These are phyloP conservation scores for Synergus itoensis DNA, from an alignment of 2,888 invertebrate species.

Conservation along the genomic window DNA sequence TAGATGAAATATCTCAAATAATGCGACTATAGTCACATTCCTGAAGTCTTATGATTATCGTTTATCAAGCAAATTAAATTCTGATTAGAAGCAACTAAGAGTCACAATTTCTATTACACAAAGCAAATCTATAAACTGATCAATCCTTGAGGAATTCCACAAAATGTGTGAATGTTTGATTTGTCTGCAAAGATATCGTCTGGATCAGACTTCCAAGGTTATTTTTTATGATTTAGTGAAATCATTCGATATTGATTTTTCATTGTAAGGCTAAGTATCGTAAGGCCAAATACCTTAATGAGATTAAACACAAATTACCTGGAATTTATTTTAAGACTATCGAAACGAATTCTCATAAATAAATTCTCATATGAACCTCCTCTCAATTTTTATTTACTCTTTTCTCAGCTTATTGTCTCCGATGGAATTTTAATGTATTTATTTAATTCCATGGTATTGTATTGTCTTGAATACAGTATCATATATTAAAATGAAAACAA, in stretches of 20 bases:
- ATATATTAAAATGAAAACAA: background rate
- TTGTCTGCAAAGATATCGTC: background rate
- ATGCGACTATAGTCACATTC: background rate
- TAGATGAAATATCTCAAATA: background rate
- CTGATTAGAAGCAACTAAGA: background rate
- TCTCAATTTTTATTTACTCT: conserved; percentile 1
- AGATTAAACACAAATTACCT: background rate
- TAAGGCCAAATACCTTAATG: background rate
- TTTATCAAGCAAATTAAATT: background rate
- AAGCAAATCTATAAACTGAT: background rate
- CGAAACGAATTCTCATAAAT: too few relatives aligned
- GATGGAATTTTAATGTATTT: too few relatives aligned
- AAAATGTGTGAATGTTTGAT: background rate
- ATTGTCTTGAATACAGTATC: background rate
- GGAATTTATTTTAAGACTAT: too few relatives aligned
- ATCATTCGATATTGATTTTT: background rate
- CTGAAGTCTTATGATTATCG: background rate
- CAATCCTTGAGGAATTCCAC: background rate
- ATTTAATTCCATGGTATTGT: background rate
- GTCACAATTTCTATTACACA: background rate
- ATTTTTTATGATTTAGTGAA: background rate
- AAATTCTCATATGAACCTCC: background rate
- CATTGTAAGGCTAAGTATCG: background rate
- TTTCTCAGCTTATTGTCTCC: background rate
- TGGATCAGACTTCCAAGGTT: background rate